Evolutionary conservation across 1,140 invertebrate species (phyloP), one percentile per base, ranked within the genome.

Genomic region (Eufriesea mexicana): DNA sequence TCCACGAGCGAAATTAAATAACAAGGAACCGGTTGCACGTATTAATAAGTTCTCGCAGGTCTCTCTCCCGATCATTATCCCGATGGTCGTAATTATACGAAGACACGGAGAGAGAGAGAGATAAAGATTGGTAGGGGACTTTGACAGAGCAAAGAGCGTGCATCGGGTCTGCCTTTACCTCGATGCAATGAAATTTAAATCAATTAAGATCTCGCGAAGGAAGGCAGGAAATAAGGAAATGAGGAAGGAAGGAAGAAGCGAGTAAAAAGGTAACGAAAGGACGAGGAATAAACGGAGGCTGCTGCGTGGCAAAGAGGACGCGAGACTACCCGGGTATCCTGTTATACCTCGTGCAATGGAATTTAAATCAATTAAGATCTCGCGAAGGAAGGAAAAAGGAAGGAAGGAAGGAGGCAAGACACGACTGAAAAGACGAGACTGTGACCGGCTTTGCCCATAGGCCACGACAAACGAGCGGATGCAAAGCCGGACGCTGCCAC

Each of bases 401-500:
- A 55, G 10, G 59, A 47, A n/a, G 55, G 57, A 35, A 20, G 35
- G 18, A 23, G n/a, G 28, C 16, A 49, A 79, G 42, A 35, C 7
- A 42, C 0, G 18, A n/a, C n/a, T 67, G 2, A n/a, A 49, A 6
- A 20, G 12, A 64, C 18, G 28, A 28, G 28, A 35, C 51, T 9
- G 25, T 9, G 70, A 67, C 64, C 45, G 47, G 57, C 61, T 57
- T 71, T 45, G 75, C 20, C 28, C 16, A 14, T 35, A 18, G 54
- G 54, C 66, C 77, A 49, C 77, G 66, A 70, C 54, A 73, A 54
- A 73, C 78, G 70, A 35, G 51, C 79, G 72, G 72, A 81, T 67
- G 61, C 62, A 67, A 47, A 57, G 23, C 72, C 72, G 61, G 71
- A 55, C 61, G 71, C 51, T 5, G 20, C 9, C 47, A 47, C 35